Evolutionary conservation across 2,888 invertebrate species (phyloP).

Genomic region (Macrophya alboannulata): DNA sequence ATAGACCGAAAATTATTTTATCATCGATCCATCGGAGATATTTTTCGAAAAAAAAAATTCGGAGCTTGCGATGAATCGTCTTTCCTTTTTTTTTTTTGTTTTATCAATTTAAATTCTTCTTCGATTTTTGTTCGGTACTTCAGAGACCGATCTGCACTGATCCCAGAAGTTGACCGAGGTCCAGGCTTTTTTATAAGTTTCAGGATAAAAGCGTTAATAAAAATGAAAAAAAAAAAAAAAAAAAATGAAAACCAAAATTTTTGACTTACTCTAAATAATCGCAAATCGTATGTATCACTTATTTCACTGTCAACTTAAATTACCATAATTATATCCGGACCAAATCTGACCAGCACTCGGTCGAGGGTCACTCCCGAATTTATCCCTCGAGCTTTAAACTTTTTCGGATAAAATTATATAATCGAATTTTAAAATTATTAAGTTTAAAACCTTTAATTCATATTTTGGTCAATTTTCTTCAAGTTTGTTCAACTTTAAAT

Average conservation of each 20-base stretch:
- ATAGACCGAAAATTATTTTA: too few species aligned
- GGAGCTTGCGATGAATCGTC: neutral
- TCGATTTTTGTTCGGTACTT: neutral
- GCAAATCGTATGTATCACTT: neutral
- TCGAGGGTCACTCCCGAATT: neutral
- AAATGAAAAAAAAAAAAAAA: neutral
- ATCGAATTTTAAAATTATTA: too few species aligned
- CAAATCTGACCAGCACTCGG: neutral
- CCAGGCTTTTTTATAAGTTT: neutral
- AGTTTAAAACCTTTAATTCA: too few species aligned
- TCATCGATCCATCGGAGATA: neutral
- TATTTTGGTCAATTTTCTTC: too few species aligned
- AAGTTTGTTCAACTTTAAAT: too few species aligned
- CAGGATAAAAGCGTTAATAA: neutral
- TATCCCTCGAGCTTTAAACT: neutral
- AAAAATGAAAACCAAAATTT: neutral
- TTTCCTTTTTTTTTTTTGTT: too few species aligned
- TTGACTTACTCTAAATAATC: neutral
- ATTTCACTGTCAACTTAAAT: neutral
- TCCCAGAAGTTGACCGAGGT: neutral
- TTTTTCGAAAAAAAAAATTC: neutral
- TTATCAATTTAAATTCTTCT: too few species aligned
- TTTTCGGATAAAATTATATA: neutral
- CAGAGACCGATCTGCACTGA: neutral
- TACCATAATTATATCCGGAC: neutral